phyloP scores from a whole-genome alignment of 2,888 invertebrate species.

The Megalurothrips usitatus region DNA sequence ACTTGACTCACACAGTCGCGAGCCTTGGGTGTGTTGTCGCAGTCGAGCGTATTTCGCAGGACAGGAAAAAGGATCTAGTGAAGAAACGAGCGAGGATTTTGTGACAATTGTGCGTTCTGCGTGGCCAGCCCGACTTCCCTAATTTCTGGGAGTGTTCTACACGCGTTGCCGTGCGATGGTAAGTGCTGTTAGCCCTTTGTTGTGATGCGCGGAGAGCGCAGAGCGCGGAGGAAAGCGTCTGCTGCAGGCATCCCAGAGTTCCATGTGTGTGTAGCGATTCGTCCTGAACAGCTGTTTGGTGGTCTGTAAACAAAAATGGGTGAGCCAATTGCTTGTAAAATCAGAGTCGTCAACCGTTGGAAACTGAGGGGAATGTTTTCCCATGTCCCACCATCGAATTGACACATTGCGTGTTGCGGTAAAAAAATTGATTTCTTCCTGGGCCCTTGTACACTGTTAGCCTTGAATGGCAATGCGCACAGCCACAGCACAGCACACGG shows the following conservation, averaged over 20 bases:
- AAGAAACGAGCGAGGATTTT: background rate
- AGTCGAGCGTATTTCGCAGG: conserved; percentile 1
- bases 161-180: conserved; percentile 4
- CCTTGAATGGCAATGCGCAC: background rate
- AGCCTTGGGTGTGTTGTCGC: background rate
- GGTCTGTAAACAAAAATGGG: conserved; percentile 5
- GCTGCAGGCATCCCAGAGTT: conserved; percentile 1
- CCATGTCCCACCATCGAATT: too few species aligned
- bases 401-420: background rate
- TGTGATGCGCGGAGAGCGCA: background rate
- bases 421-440: background rate
- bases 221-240: background rate
- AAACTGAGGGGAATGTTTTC: background rate
- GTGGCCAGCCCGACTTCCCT: background rate
- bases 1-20: background rate
- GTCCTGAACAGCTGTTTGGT: conserved; percentile 9
- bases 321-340: background rate
- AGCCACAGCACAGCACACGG: background rate
- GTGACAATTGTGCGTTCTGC: background rate
- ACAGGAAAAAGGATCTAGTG: background rate
- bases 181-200: background rate
- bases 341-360: background rate
- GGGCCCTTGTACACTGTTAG: conserved; percentile 8
- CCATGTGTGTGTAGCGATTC: conserved; percentile 16
- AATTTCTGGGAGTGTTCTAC: background rate